These are phyloP conservation scores for Asbolus verrucosus DNA, from an alignment of 1,140 invertebrate genomes.

Conservation along the genomic window DNA sequence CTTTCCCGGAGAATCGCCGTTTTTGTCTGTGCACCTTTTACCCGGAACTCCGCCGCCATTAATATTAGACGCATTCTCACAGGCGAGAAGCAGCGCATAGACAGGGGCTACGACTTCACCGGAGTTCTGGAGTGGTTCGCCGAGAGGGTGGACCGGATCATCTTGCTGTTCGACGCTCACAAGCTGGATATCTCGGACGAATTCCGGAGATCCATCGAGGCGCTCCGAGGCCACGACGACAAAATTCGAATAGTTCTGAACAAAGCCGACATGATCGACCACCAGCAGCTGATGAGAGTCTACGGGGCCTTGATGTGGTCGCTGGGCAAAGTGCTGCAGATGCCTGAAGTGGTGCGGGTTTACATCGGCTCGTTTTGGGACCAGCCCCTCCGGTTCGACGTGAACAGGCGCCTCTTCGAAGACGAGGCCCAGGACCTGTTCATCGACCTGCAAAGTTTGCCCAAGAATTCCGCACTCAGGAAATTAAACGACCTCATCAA, in stretches of 20 bases:
- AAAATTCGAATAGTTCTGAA: slow-evolving; percentile 80
- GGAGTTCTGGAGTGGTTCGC: slow-evolving; percentile 83
- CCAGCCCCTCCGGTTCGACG: slow-evolving; percentile 77
- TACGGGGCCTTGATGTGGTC: slow-evolving; percentile 87
- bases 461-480: slow-evolving; percentile 80
- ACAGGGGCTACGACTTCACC: slow-evolving; percentile 83
- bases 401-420: slow-evolving; percentile 75
- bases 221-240: slow-evolving; percentile 77
- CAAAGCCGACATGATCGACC: slow-evolving; percentile 82
- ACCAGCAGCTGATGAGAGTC: slow-evolving; percentile 81
- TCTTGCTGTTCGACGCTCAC: slow-evolving; percentile 81
- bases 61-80: no score
- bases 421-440: slow-evolving; percentile 84
- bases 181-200: slow-evolving; percentile 84
- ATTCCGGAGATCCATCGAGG: slow-evolving; percentile 74
- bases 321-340: slow-evolving; percentile 79
- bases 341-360: slow-evolving; percentile 83
- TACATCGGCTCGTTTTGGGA: slow-evolving; percentile 89
- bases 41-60: background rate
- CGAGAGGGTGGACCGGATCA: slow-evolving; percentile 79
- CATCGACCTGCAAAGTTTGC: slow-evolving; percentile 78
- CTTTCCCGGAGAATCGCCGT: background rate
- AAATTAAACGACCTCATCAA: slow-evolving; percentile 88
- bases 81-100: slow-evolving; percentile 80
- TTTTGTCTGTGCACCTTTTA: background rate